phyloP scores from a whole-genome alignment of 2,113 vertebrate species.

The Bungarus multicinctus region DNA sequence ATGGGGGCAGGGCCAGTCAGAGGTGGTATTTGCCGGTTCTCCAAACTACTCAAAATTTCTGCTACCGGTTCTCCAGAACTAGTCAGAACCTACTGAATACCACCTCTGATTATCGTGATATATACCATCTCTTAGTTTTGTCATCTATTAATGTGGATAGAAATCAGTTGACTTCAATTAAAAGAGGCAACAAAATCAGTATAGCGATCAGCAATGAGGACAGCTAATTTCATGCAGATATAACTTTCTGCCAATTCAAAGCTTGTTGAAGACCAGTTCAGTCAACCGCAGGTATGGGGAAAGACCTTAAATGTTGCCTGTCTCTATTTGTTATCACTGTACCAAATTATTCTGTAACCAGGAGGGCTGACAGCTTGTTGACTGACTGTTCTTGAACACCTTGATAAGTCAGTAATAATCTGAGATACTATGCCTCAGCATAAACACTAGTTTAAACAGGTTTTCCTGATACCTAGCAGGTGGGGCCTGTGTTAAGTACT shows the following conservation, averaged over 20 bases:
- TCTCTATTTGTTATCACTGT: not conserved
- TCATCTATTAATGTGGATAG: not conserved
- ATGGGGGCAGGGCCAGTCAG: too few relatives aligned
- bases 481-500: not conserved
- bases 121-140: not conserved
- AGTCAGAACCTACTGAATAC: too few relatives aligned
- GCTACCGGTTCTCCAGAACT: too few relatives aligned
- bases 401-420: not conserved
- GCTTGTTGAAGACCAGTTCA: not conserved
- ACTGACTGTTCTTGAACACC: not conserved
- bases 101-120: not conserved
- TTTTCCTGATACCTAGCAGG: constrained; percentile 6
- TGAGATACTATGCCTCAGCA: not conserved
- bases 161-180: not conserved
- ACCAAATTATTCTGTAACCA: not conserved
- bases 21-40: too few relatives aligned
- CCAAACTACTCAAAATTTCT: too few relatives aligned
- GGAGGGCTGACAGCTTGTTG: not conserved
- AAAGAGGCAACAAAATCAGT: not conserved
- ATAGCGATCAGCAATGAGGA: not conserved
- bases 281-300: too few relatives aligned
- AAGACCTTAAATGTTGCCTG: not conserved
- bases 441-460: not conserved
- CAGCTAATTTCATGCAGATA: not conserved
- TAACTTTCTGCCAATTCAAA: not conserved